Conservation (phyloP, 2,797 vertebrate species). For the Lophius americanus region DNA sequence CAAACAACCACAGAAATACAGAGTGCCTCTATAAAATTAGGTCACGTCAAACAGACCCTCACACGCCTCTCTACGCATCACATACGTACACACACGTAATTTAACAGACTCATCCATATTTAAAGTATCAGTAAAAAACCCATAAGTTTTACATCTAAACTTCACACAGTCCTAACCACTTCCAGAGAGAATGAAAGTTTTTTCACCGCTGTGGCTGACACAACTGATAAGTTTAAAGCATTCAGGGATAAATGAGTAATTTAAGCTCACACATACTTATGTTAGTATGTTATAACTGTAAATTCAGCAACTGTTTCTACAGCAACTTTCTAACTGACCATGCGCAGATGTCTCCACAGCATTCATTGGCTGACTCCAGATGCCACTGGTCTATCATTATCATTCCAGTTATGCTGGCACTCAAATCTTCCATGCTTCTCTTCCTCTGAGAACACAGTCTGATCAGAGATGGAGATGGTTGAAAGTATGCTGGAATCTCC, state of each 20-base stretch:
- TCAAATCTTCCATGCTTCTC: slow-evolving; percentile 36
- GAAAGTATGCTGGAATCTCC: slow-evolving; percentile 52
- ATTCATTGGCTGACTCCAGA: slow-evolving; percentile 42
- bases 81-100: background rate
- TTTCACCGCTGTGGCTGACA: slow-evolving; percentile 7
- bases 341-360: slow-evolving; percentile 43
- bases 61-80: slow-evolving; percentile 9
- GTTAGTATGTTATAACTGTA: background rate
- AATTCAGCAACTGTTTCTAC: slow-evolving; percentile 27
- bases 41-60: slow-evolving; percentile 63
- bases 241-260: background rate
- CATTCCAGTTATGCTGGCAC: slow-evolving; percentile 67
- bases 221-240: background rate
- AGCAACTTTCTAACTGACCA: slow-evolving; percentile 45
- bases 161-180: background rate
- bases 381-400: slow-evolving; percentile 72
- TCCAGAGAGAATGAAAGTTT: background rate
- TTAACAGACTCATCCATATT: background rate
- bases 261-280: background rate
- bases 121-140: background rate
- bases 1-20: slow-evolving; percentile 49
- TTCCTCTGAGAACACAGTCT: slow-evolving; percentile 44
- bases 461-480: slow-evolving; percentile 17
- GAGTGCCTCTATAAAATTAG: slow-evolving; percentile 56
- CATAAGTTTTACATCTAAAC: background rate